Conservation (phyloP, 2,113 vertebrate genomes). For the Xyrauchen texanus region DNA sequence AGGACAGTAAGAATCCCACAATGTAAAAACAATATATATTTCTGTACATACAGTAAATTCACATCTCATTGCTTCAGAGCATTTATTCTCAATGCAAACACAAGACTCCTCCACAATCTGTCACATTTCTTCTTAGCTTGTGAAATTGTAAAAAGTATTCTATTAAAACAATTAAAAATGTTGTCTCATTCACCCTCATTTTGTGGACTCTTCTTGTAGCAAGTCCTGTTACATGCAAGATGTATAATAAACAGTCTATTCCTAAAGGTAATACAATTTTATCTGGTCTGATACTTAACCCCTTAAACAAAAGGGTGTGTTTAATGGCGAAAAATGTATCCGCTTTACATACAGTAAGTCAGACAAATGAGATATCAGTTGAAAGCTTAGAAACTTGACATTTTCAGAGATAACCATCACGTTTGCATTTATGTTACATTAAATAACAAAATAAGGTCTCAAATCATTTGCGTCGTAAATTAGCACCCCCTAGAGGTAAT, state of each 20-base stretch:
- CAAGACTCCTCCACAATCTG: slow-evolving; percentile 54
- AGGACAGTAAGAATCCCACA: slow-evolving; percentile 12
- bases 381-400: too few species aligned
- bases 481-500: too few species aligned
- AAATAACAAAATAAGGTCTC: too few species aligned
- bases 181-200: slow-evolving; percentile 61
- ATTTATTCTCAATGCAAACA: slow-evolving; percentile 55
- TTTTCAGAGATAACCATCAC: too few species aligned
- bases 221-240: neutral
- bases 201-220: slow-evolving; percentile 38
- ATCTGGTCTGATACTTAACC: too few species aligned
- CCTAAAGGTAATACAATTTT: too few species aligned
- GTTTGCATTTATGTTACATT: too few species aligned
- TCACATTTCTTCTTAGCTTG: slow-evolving; percentile 73
- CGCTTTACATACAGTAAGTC: too few species aligned
- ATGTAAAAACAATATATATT: slow-evolving; percentile 44
- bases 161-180: slow-evolving; percentile 71
- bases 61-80: slow-evolving; percentile 56
- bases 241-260: neutral
- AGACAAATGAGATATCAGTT: too few species aligned
- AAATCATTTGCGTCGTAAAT: too few species aligned
- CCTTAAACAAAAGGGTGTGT: too few species aligned
- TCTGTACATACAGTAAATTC: slow-evolving; percentile 55
- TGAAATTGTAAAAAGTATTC: slow-evolving; percentile 80
- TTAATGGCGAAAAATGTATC: too few species aligned